A percentile compares a stretch with the other conserved stretches of the same genome.
Evolutionary conservation across 2,888 invertebrate species (phyloP).

Genomic region (Uloborus plumipes): DNA sequence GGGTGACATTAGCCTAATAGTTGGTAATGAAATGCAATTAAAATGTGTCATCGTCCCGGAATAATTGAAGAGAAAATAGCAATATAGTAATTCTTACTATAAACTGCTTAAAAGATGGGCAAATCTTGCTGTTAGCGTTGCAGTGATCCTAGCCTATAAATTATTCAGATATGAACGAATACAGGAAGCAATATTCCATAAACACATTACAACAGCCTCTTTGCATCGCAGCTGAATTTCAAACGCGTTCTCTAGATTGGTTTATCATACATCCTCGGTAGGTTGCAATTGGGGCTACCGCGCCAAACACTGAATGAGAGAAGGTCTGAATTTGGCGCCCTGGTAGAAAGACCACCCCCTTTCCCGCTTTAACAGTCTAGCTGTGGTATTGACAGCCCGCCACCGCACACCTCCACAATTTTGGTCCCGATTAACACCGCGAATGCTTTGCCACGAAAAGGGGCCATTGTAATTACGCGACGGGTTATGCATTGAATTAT

Average conservation of each 20-base stretch:
- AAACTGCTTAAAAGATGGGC: too few relatives aligned
- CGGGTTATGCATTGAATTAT: constrained; percentile 2
- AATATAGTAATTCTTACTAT: too few relatives aligned
- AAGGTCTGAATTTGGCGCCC: constrained; percentile 17
- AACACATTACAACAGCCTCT: constrained; percentile 39
- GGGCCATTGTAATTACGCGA: constrained; percentile 1
- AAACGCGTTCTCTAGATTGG: constrained; percentile 37
- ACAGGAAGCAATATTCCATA: constrained; percentile 40
- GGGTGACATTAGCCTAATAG: too few relatives aligned
- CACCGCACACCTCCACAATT: neutral
- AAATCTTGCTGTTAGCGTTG: neutral
- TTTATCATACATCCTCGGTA: constrained; percentile 30
- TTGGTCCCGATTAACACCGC: constrained; percentile 12
- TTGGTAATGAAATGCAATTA: too few relatives aligned
- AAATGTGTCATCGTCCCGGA: too few relatives aligned
- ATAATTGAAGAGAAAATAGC: too few relatives aligned
- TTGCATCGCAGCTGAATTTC: constrained; percentile 21
- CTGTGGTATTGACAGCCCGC: constrained; percentile 30
- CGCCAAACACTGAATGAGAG: constrained; percentile 31
- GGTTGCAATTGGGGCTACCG: constrained; percentile 16
- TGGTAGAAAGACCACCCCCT: neutral
- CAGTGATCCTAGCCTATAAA: constrained; percentile 16
- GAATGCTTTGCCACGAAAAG: neutral
- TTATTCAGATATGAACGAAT: constrained; percentile 42
- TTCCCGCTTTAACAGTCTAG: constrained; percentile 24